Evolutionary conservation across 2,888 invertebrate species (phyloP).

Genomic region (Thysanoteuthis rhombus): DNA sequence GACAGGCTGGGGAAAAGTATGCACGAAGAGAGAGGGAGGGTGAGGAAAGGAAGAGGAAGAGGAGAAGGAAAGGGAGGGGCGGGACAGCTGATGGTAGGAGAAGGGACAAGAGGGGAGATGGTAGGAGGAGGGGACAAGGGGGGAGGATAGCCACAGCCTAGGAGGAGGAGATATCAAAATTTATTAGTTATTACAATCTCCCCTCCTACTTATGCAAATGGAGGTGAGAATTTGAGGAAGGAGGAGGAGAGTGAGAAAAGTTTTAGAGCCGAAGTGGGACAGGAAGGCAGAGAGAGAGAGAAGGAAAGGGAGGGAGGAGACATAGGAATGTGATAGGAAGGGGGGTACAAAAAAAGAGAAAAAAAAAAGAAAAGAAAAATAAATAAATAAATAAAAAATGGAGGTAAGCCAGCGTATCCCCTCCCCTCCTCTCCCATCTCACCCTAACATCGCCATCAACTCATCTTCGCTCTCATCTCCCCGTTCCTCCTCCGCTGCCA

Average conservation of each 20-base stretch:
- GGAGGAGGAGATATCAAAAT: neutral
- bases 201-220: neutral
- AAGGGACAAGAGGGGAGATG: neutral
- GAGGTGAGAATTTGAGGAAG: neutral
- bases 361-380: neutral
- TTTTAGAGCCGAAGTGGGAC: no score
- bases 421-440: neutral
- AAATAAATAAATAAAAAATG: no score
- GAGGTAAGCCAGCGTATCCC: neutral
- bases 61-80: neutral
- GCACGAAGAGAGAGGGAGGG: neutral
- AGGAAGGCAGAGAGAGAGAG: neutral
- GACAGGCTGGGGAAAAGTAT: neutral
- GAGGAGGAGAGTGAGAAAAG: neutral
- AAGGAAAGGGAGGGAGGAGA: neutral
- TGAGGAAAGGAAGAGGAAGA: neutral
- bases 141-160: neutral
- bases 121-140: neutral
- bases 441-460: neutral
- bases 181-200: no score
- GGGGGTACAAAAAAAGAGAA: neutral
- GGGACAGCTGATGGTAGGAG: neutral
- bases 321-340: no score
- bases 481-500: neutral
- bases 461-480: constrained; percentile 14